Evolutionary conservation across 2,113 vertebrate genomes (phyloP).

Genomic region (Ciconia stormi): DNA sequence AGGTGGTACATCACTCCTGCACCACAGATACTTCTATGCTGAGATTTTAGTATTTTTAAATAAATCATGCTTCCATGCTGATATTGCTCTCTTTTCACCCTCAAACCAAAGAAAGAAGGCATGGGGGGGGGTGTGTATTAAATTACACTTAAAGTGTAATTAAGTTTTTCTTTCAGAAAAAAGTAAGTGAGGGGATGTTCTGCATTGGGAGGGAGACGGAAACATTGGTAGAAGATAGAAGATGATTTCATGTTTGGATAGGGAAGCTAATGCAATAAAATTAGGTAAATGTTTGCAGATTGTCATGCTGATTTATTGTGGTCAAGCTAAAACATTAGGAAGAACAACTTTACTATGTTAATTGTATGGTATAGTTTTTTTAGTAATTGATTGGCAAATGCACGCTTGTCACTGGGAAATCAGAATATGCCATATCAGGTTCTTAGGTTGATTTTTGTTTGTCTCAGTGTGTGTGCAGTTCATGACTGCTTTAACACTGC

Average conservation of each 20-base stretch:
- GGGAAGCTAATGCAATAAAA: not conserved
- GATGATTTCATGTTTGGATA: not conserved
- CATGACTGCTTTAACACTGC: not conserved
- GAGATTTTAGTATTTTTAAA: not conserved
- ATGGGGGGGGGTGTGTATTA: not conserved
- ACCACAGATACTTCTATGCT: not conserved
- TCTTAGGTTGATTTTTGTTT: not conserved
- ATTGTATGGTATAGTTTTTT: not conserved
- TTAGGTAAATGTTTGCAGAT: not conserved
- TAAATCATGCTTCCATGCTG: not conserved
- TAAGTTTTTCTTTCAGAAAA: not conserved
- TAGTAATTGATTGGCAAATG: not conserved
- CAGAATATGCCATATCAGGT: not conserved
- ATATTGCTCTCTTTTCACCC: not conserved
- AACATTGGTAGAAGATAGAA: not conserved
- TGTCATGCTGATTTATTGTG: not conserved
- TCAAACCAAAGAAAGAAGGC: not conserved
- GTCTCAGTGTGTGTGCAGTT: not conserved
- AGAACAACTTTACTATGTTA: not conserved
- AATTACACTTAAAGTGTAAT: not conserved
- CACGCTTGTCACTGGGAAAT: not conserved
- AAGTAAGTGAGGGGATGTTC: not conserved
- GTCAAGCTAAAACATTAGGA: not conserved
- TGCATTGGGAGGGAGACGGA: not conserved
- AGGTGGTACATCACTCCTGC: not conserved